Base-by-base conservation (phyloP, 2,113 vertebrate species). In the Elaphurus davidianus region DNA sequence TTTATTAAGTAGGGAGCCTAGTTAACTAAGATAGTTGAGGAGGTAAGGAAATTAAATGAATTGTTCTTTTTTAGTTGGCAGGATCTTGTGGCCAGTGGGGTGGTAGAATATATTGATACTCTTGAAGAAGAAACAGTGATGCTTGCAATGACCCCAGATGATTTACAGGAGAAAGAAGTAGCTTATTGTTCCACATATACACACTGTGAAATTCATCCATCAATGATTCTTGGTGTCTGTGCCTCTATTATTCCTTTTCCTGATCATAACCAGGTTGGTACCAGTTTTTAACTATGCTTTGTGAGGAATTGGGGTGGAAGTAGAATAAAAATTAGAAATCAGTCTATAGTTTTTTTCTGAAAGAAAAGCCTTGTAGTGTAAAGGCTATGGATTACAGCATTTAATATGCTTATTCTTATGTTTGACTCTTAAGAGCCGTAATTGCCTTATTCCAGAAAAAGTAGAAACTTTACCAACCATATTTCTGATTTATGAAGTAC, bases 171-270 rank as follows among this genome's bases (percentile, higher is more conserved):
- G 98, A 99, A 99, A 92, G 99, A 99, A 33, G 99, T 99, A 84
- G 99, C 99, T 0, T 99, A 99, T 50, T 99, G 99, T 96, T 99
- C 99, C 60, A 99, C 99, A 0, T 99, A 99, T 79, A 99, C 99
- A 0, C 99, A 99, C 98, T 99, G 99, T 97, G 99, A 99, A 98
- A 99, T 99, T 98, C 99, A 99, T 88, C 99, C 99, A 0, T 99
- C 99, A 15, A 99, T 99, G 99, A 99, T 99, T 98, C 99, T 99
- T 43, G 99, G 99, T 86, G 99, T 99, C 12, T 99, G 99, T 91
- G 99, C 99, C 0, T 99, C 99, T 62, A 99, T 99, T 97, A 99
- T 99, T 97, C 99, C 99, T 19, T 99, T 99, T 98, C 99, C 99
- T 10, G 99, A 99, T 98, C 99, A 99, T 98, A 99, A 99, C 98